These are phyloP conservation scores for Halisarca cf. caerulea DNA, from an alignment of 37 sponge, comb jelly and placozoan species.

Conservation along the genomic window DNA sequence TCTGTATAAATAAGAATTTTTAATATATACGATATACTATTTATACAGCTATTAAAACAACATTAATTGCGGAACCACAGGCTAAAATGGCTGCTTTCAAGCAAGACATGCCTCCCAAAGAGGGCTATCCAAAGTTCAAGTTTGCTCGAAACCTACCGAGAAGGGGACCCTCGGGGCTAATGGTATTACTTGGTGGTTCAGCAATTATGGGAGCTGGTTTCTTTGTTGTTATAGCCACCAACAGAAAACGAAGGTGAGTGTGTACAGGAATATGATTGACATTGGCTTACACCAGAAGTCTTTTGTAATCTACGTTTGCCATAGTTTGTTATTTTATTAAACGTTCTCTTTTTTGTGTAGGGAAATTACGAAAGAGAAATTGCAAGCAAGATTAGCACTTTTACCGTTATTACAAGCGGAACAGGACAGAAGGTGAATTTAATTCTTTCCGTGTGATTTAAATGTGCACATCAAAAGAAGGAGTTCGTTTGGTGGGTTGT, in stretches of 20 bases:
- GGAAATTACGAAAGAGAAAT: slow-evolving; percentile 51
- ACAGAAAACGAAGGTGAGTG: slow-evolving; percentile 66
- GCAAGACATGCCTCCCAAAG: slow-evolving; percentile 90
- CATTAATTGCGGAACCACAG: neutral
- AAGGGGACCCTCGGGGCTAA: slow-evolving; percentile 68
- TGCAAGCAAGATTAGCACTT: slow-evolving; percentile 72
- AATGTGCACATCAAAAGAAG: no score
- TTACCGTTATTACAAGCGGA: slow-evolving; percentile 90
- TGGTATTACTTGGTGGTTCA: slow-evolving; percentile 67
- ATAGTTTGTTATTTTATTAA: neutral
- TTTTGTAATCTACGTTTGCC: neutral
- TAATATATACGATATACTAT: no score
- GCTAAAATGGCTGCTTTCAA: slow-evolving; percentile 48
- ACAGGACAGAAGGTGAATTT: slow-evolving; percentile 79
- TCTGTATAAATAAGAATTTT: no score
- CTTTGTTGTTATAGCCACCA: slow-evolving; percentile 22
- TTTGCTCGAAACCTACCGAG: slow-evolving; percentile 53
- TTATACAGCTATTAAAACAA: no score
- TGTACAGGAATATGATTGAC: no score
- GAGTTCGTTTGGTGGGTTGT: neutral
- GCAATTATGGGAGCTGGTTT: slow-evolving; percentile 74
- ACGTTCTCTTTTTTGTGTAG: slow-evolving; percentile 24
- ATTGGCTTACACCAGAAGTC: no score
- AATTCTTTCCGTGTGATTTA: no score
- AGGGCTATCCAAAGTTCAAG: slow-evolving; percentile 78